Base-by-base conservation (phyloP, 2,888 invertebrate species). In the Andrena fulva region DNA sequence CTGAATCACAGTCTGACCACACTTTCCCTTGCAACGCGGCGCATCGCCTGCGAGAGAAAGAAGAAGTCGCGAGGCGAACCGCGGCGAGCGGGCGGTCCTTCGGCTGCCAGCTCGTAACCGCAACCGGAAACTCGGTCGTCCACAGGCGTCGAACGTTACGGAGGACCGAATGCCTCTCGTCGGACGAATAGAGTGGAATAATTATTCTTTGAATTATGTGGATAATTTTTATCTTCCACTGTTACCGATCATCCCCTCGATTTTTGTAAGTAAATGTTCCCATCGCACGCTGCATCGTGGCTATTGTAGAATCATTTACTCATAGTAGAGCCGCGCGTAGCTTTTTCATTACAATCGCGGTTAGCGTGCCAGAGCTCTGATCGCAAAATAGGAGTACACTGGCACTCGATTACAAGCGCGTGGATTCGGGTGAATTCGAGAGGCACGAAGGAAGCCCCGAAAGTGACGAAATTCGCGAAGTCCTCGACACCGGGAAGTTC, bases 1-100 rank as follows among this genome's bases (percentile, higher is more conserved):
- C 48, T 10, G 77, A 60, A 60, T 77, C 72, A 29, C 29, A 16
- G 59, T 72, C 56, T 33, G 64, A 31, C 66, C 48, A n/a, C 60
- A 24, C 50, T 69, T 67, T 69, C 63, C 35, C 67, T 50, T 2
- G 12, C 54, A 29, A 54, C 54, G 10, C 6, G 31, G 31, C 27
- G 62, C 62, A 64, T 7, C n/a, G 35, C 20, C 1, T 7, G 63
- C 52, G 50, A 68, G 72, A 31, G 33, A 27, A 24, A 29, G 27
- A 62, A 35, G 52, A 50, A 64, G 24, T 2, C 2, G 59, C 16
- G 29, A 67, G 10, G 16, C 12, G 24, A 10, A 3, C 54, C 27
- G 24, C 2, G 7, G 29, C 16, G 31, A 20, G 29, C 48, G 42
- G 71, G 35, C 24, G n/a, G 42, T n/a, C 42, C 48, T 77, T 82